Evolutionary conservation across 2,888 invertebrate species (phyloP).

Genomic region (Bombylius discolor): DNA sequence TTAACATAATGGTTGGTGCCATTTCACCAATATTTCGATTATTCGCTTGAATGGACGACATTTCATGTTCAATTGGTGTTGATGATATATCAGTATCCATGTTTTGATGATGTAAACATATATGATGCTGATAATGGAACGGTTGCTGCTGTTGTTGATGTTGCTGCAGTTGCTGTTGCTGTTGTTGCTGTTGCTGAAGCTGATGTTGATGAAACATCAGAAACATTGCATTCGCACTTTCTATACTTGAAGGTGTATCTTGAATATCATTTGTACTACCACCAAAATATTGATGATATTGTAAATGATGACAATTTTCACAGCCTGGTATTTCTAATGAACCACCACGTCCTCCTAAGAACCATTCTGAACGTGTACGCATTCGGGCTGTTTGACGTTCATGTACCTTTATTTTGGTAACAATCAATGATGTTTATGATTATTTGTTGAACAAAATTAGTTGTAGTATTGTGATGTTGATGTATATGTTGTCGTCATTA

Average conservation of each 20-base stretch:
- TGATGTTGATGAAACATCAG: slow-evolving; percentile 6
- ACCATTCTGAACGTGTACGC: slow-evolving; percentile 96
- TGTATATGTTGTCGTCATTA: no score
- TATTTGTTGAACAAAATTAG: slow-evolving; percentile 1
- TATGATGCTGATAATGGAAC: slow-evolving; percentile 1
- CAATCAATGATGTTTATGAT: slow-evolving; percentile 1
- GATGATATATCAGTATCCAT: slow-evolving; percentile 13
- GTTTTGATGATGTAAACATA: slow-evolving; percentile 11
- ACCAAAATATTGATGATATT: slow-evolving; percentile 14
- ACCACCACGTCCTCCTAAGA: slow-evolving; percentile 44
- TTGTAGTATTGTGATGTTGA: neutral
- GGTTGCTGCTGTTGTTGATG: slow-evolving; percentile 16
- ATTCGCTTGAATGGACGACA: neutral
- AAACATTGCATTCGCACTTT: slow-evolving; percentile 18
- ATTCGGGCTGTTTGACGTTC: slow-evolving; percentile 93
- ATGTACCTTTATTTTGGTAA: slow-evolving; percentile 54
- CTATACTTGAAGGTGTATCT: slow-evolving; percentile 17
- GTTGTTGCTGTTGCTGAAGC: slow-evolving; percentile 12
- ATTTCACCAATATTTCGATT: neutral
- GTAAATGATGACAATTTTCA: slow-evolving; percentile 21
- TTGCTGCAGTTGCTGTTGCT: slow-evolving; percentile 13
- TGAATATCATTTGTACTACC: slow-evolving; percentile 18
- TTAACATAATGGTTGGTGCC: slow-evolving; percentile 14
- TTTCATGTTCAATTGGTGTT: slow-evolving; percentile 6
- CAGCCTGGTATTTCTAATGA: slow-evolving; percentile 25